phyloP scores from a whole-genome alignment of 2,888 invertebrate genomes.

The Temnothorax ravouxi region DNA sequence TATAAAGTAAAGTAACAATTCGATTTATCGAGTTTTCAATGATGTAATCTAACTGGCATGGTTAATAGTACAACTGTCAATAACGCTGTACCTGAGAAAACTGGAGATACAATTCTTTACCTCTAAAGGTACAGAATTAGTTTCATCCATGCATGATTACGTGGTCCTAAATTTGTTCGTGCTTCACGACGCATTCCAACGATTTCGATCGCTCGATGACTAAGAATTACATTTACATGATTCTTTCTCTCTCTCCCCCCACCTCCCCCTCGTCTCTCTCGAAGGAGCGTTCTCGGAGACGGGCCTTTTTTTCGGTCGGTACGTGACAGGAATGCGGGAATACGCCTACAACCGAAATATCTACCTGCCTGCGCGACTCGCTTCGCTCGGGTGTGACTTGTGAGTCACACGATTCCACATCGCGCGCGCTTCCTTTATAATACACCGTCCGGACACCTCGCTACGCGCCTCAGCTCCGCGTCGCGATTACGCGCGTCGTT shows the following conservation, averaged over 20 bases:
- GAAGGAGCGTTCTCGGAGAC: not conserved
- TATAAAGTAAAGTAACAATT: too few species aligned
- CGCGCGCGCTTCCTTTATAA: slow-evolving; percentile 61
- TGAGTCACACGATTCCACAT: slow-evolving; percentile 69
- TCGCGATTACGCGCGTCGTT: slow-evolving; percentile 18
- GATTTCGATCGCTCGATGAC: slow-evolving; percentile 1
- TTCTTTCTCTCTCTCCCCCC: not conserved
- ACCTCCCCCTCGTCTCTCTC: not conserved
- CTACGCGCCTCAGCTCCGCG: slow-evolving; percentile 50
- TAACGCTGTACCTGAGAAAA: too few species aligned
- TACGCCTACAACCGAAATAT: slow-evolving; percentile 70
- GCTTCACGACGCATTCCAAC: slow-evolving; percentile 5
- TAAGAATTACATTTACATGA: slow-evolving; percentile 39
- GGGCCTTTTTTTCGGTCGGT: slow-evolving; percentile 31
- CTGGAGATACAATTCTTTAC: too few species aligned
- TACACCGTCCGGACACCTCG: slow-evolving; percentile 58
- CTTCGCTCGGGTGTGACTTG: slow-evolving; percentile 48
- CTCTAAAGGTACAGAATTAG: too few species aligned
- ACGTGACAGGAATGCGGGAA: slow-evolving; percentile 69
- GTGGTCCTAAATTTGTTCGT: not conserved
- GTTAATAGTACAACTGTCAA: too few species aligned
- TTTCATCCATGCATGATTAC: not conserved
- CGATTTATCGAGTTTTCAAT: too few species aligned
- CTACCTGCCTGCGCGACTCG: slow-evolving; percentile 63
- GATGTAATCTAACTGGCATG: too few species aligned